Evolutionary conservation across 2,888 invertebrate genomes (phyloP), one percentile per base, ranked within the genome.

Genomic region (Eupithecia tripunctaria): DNA sequence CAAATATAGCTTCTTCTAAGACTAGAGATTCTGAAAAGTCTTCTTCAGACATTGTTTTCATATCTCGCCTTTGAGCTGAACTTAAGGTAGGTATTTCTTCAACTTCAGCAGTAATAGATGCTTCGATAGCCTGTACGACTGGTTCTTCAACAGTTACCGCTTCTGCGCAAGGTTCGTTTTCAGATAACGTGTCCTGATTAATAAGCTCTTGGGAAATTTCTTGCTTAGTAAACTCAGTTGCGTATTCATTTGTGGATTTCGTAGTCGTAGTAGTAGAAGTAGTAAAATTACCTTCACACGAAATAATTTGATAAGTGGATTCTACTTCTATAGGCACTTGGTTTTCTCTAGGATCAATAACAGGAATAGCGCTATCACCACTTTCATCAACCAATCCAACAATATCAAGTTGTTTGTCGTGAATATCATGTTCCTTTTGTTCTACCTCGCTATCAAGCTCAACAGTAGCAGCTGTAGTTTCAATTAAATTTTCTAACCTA

Each of bases 1-100:
- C 96, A 84, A 96, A 96, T 78, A 96, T 95, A 3, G 93, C 95
- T 88, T 95, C 94, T 86, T 96, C 95, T 18, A 93, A 72, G 67
- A 88, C 79, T 32, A 75, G 18, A 32, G 70, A 68, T 12, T 86
- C 83, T 15, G 85, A 82, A 32, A 86, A 81, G 66, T 85, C 82
- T 67, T 80, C 81, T 81, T 86, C 84, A n/a, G 78, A 79, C 12
- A 80, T 68, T 21, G 68, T 69, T 66, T 78, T 68, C 62, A 21
- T 25, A 18, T 56, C 68, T 21, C 10, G 63, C 2, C 27, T 29
- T 15, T 32, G 29, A 41, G 68, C 36, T 3, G 62, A 21, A 18
- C n/a, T 62, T n/a, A 5, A 8, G 32, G 12, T 63, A n/a, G 60
- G 29, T 18, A 29, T 29, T 60, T 60, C 29, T 18, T 60, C 56